Evolutionary conservation across 1,140 invertebrate species (phyloP), one percentile per base, ranked within the genome.

Genomic region (Diabrotica undecimpunctata): DNA sequence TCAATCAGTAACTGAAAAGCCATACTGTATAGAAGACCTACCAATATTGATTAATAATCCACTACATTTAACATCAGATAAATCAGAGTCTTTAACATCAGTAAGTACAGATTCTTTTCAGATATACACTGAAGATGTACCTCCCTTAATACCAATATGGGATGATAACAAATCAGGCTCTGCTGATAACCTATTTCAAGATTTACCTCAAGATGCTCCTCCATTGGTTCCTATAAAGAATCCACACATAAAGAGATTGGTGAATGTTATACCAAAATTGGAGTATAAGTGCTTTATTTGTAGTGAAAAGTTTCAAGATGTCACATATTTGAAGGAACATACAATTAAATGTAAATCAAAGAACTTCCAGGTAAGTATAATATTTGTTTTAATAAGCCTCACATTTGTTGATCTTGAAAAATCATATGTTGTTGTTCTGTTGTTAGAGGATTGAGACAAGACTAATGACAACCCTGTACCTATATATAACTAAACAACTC

Each of bases 141-240:
- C 25, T 25, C 25, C 25, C 25, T 25, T 25, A 25, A 25, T 25
- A 25, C 25, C 73, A 37, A 55, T 74, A 12, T 59, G 52, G 41
- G 57, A 58, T 63, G 41, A 52, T 7, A 62, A 65, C 38, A 69
- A 66, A 61, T 53, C 39, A n/a, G 61, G 37, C 7, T 50, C 58
- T 60, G 38, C n/a, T 2, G 36, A 69, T 6, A 60, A 10, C n/a
- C 46, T 61, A 38, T 11, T 59, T 41, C 12, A 61, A 61, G 51
- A 52, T 10, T 46, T 71, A 13, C 66, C 67, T 35, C 9, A 72
- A 66, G 70, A 72, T 59, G 39, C 72, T 50, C 74, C 74, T n/a
- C 74, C 74, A 13, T 54, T 75, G 60, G 50, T 74, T n/a, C 74
- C 73, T 11, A 68, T 75, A 36, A 75, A 25, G 25, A 72, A 62